phyloP scores from a whole-genome alignment of 1,140 invertebrate species.

The Conopomorpha cramerella region DNA sequence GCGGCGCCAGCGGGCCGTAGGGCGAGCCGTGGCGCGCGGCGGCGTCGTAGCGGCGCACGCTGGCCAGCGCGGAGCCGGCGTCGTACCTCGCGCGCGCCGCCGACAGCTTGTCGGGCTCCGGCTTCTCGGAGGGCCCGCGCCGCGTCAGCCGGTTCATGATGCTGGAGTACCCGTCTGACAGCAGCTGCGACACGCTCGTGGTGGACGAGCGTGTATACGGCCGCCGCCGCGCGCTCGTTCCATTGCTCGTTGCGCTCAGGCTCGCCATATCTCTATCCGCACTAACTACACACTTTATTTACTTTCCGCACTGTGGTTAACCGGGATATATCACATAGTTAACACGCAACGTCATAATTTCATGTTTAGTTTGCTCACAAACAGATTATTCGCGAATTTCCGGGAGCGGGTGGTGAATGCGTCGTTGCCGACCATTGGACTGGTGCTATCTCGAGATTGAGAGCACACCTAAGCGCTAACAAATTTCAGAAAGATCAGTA shows the following conservation, averaged over 20 bases:
- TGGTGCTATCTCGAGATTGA: constrained; percentile 31
- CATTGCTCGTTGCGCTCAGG: constrained; percentile 23
- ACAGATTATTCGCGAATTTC: neutral
- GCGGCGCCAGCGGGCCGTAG: constrained; percentile 29
- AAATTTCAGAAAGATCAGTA: constrained; percentile 53
- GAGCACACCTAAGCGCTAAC: constrained; percentile 40
- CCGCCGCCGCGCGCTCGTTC: constrained; percentile 56
- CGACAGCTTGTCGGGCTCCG: constrained; percentile 33
- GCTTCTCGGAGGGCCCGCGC: constrained; percentile 70
- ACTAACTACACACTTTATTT: too few relatives aligned
- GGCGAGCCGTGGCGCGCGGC: constrained; percentile 42
- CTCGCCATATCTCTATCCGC: constrained; percentile 30
- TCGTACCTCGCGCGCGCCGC: constrained; percentile 37
- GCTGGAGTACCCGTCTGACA: constrained; percentile 83
- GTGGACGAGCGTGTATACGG: constrained; percentile 77
- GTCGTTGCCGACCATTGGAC: constrained; percentile 25
- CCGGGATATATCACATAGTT: constrained; percentile 35
- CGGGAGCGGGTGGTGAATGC: constrained; percentile 12
- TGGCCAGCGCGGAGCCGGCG: constrained; percentile 37
- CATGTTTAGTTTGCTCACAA: constrained; percentile 4
- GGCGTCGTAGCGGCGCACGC: constrained; percentile 46
- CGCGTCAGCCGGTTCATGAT: constrained; percentile 78
- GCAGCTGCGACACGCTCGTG: constrained; percentile 79
- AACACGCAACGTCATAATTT: constrained; percentile 27
- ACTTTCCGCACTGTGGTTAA: constrained; percentile 26